Evolutionary conservation across 2,797 vertebrate genomes (phyloP).

Genomic region (Leuciscus waleckii): DNA sequence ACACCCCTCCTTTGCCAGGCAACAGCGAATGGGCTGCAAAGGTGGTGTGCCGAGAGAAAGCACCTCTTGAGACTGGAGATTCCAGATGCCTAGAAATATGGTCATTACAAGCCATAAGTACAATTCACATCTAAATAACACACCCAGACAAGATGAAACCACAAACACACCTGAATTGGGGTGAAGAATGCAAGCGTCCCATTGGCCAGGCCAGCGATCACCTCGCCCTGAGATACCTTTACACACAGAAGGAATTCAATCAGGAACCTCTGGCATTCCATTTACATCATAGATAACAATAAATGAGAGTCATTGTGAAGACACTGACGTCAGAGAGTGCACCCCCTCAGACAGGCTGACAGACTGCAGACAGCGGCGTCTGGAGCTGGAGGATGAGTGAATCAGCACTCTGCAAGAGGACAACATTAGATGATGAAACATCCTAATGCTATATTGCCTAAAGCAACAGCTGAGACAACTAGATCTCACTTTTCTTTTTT

Average conservation of each 20-base stretch:
- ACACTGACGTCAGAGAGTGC: slow-evolving; percentile 83
- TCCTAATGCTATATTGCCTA: not conserved
- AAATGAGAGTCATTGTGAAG: not conserved
- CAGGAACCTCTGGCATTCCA: not conserved
- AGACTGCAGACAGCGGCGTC: slow-evolving; percentile 78
- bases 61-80: slow-evolving; percentile 73
- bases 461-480: not conserved
- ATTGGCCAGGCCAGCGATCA: slow-evolving; percentile 82
- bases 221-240: slow-evolving; percentile 77
- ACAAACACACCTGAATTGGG: slow-evolving; percentile 69
- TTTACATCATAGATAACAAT: not conserved
- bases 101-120: not conserved
- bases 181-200: slow-evolving; percentile 84
- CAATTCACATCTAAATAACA: not conserved
- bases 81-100: slow-evolving; percentile 75
- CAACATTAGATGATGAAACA: not conserved
- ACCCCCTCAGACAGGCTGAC: slow-evolving; percentile 80
- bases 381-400: slow-evolving; percentile 74
- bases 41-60: slow-evolving; percentile 74
- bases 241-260: slow-evolving; percentile 20
- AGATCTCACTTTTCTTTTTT: not conserved
- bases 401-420: slow-evolving; percentile 75
- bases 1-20: slow-evolving; percentile 74
- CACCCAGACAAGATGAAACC: not conserved
- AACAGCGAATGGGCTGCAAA: slow-evolving; percentile 83